phyloP scores from a whole-genome alignment of 2,113 vertebrate genomes.

The Protobothrops flavoviridis region DNA sequence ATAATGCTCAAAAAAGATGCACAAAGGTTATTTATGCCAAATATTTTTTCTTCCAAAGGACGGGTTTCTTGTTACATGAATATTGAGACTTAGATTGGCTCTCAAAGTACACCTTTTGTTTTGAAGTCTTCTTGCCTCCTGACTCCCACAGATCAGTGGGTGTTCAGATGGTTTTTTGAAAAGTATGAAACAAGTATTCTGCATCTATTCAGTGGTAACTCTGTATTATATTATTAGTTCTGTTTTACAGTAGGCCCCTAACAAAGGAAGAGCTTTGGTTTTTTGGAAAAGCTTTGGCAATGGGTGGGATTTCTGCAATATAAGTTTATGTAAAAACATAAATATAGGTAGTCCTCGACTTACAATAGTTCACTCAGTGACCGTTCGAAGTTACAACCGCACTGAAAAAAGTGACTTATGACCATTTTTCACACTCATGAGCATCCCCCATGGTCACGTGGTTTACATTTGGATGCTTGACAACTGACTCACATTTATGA shows the following conservation, averaged over 20 bases:
- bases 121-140: neutral
- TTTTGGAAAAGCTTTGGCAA: neutral
- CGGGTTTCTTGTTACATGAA: neutral
- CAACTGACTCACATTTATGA: neutral
- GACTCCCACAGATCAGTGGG: neutral
- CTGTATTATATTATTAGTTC: neutral
- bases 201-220: neutral
- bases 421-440: neutral
- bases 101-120: neutral
- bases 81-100: neutral
- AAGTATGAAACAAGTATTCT: neutral
- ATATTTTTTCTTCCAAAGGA: neutral
- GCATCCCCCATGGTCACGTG: neutral
- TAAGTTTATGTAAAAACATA: neutral
- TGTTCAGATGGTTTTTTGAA: neutral
- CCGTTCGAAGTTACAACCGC: neutral
- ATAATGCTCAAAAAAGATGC: conserved; percentile 15
- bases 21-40: conserved; percentile 22
- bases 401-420: neutral
- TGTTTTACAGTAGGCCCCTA: neutral
- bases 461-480: neutral
- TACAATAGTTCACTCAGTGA: neutral
- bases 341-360: neutral
- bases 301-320: neutral
- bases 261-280: neutral